Evolutionary conservation across 37 sponge, comb jelly and placozoan species (phyloP).

Genomic region (Amphimedon queenslandica): DNA sequence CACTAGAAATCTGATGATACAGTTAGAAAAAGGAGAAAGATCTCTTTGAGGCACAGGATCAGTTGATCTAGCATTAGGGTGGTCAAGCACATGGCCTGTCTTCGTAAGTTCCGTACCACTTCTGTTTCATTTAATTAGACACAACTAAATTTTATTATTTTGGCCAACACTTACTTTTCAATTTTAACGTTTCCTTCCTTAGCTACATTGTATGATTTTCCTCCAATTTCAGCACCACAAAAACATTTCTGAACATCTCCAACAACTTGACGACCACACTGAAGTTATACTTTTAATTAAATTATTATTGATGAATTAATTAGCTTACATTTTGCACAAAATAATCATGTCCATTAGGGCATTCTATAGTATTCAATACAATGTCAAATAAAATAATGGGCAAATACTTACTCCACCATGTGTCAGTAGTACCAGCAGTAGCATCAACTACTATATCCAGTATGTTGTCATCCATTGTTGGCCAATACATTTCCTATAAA

Average conservation of each 20-base stretch:
- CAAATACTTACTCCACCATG: slow-evolving; percentile 2
- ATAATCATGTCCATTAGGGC: slow-evolving; percentile 3
- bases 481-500: slow-evolving; percentile 1
- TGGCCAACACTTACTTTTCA: not conserved
- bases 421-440: not conserved
- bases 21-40: not conserved
- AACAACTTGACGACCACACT: slow-evolving; percentile 1
- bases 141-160: not conserved
- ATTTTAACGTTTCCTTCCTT: not conserved
- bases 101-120: not conserved
- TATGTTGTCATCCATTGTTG: slow-evolving; percentile 2
- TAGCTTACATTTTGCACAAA: not conserved
- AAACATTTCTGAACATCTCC: not conserved
- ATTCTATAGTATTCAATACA: not conserved
- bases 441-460: not conserved
- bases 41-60: not conserved
- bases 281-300: not conserved
- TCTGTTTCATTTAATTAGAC: not conserved
- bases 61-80: not conserved
- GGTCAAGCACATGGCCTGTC: not conserved
- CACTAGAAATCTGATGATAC: not conserved
- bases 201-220: not conserved
- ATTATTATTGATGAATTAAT: not conserved
- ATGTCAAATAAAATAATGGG: not conserved
- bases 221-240: not conserved